Evolutionary conservation across 2,113 vertebrate genomes (phyloP).

Genomic region (Macquaria ambigua): DNA sequence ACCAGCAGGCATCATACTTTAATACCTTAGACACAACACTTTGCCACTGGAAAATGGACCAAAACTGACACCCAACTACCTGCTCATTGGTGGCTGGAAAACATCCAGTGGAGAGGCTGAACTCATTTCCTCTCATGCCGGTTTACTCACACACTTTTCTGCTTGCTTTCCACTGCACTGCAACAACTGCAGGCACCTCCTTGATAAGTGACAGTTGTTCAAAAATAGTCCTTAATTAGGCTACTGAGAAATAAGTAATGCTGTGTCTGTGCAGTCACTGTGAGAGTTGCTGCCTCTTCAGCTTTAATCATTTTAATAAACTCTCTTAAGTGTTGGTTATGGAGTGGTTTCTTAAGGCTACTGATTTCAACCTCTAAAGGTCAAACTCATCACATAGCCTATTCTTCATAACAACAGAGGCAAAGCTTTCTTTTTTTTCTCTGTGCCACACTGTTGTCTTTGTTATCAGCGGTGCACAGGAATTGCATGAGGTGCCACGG

Average conservation of each 20-base stretch:
- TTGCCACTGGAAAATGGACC: slow-evolving; percentile 7
- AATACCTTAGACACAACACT: background rate
- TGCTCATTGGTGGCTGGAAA: slow-evolving; percentile 7
- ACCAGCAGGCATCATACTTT: background rate
- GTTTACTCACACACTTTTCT: slow-evolving; percentile 20
- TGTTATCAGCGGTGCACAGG: slow-evolving; percentile 39
- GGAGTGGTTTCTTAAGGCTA: slow-evolving; percentile 14
- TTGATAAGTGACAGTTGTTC: slow-evolving; percentile 49
- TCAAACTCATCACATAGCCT: slow-evolving; percentile 31
- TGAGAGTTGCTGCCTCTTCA: background rate
- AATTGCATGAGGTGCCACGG: background rate
- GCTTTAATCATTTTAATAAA: slow-evolving; percentile 15
- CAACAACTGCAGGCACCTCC: slow-evolving; percentile 39
- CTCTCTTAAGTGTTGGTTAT: slow-evolving; percentile 2
- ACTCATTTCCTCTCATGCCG: slow-evolving; percentile 17
- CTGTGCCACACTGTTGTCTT: background rate
- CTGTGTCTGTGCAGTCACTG: background rate
- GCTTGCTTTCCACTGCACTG: slow-evolving; percentile 47
- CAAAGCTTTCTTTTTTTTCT: background rate
- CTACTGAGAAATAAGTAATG: background rate
- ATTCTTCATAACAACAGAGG: background rate
- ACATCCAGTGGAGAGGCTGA: slow-evolving; percentile 26
- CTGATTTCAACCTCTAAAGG: slow-evolving; percentile 29
- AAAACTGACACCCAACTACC: slow-evolving; percentile 7
- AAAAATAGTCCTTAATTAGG: slow-evolving; percentile 50